phyloP scores from a whole-genome alignment of 2,797 vertebrate species.

The Sebastes paucispinis region DNA sequence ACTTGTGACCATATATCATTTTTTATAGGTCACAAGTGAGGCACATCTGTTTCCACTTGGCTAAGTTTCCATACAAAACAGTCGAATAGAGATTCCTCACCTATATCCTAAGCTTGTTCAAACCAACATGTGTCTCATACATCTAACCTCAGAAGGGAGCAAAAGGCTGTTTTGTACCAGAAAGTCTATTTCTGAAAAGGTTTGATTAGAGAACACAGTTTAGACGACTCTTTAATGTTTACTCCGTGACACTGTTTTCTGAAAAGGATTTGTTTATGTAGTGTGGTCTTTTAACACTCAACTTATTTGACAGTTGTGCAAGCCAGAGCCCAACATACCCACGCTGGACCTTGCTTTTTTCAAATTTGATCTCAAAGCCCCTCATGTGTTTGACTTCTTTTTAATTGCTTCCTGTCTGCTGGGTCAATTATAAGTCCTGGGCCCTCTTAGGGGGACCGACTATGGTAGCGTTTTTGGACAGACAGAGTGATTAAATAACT shows the following conservation, averaged over 20 bases:
- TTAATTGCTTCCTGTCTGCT: slow-evolving; percentile 85
- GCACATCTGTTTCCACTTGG: slow-evolving; percentile 98
- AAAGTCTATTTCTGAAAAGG: slow-evolving; percentile 32
- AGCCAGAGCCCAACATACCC: slow-evolving; percentile 78
- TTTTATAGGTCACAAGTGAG: slow-evolving; percentile 93
- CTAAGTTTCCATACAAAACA: slow-evolving; percentile 92
- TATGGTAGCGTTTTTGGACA: slow-evolving; percentile 53
- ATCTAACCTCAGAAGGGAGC: slow-evolving; percentile 55
- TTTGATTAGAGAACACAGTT: slow-evolving; percentile 40
- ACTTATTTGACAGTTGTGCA: slow-evolving; percentile 86
- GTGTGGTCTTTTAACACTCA: slow-evolving; percentile 77
- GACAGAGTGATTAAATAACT: slow-evolving; percentile 72
- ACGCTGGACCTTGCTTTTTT: slow-evolving; percentile 67
- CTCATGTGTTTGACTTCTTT: slow-evolving; percentile 83
- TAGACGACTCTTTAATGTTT: slow-evolving; percentile 66
- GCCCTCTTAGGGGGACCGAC: slow-evolving; percentile 44
- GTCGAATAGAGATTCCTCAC: slow-evolving; percentile 87
- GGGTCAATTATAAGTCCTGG: slow-evolving; percentile 78
- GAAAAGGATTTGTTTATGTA: slow-evolving; percentile 83
- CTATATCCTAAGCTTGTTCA: slow-evolving; percentile 66
- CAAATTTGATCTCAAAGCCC: slow-evolving; percentile 77
- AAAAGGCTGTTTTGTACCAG: slow-evolving; percentile 16
- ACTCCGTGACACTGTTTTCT: slow-evolving; percentile 60
- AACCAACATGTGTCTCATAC: slow-evolving; percentile 66
- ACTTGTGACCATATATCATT: slow-evolving; percentile 94